Evolutionary conservation across 1,140 invertebrate species (phyloP).

Genomic region (Drosophila lowei): DNA sequence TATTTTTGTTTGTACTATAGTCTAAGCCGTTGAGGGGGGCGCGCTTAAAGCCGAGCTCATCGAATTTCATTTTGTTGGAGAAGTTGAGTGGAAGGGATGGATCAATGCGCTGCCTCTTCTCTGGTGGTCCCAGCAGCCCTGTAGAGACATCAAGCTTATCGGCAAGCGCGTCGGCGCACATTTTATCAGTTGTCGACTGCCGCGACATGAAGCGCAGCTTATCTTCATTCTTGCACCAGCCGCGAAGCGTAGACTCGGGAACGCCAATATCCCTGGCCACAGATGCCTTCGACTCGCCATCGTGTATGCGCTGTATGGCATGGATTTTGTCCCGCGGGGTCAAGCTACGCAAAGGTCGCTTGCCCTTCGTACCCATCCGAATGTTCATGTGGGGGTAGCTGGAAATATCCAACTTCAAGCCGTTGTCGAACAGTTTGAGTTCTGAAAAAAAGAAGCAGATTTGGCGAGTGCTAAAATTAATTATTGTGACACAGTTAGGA

Average conservation of each 20-base stretch:
- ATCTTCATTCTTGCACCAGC: slow-evolving; percentile 93
- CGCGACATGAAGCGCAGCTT: slow-evolving; percentile 89
- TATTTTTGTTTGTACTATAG: slow-evolving; percentile 73
- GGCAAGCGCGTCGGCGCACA: slow-evolving; percentile 65
- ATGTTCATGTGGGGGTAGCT: slow-evolving; percentile 82
- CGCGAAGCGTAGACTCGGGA: slow-evolving; percentile 91
- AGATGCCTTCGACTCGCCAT: slow-evolving; percentile 91
- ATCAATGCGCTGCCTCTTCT: slow-evolving; percentile 84
- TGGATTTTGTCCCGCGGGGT: slow-evolving; percentile 90
- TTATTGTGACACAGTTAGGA: slow-evolving; percentile 38
- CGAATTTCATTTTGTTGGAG: slow-evolving; percentile 81
- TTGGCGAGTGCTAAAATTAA: slow-evolving; percentile 26
- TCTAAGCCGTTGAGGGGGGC: slow-evolving; percentile 73
- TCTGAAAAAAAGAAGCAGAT: slow-evolving; percentile 58
- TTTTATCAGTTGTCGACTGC: slow-evolving; percentile 86
- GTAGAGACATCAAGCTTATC: slow-evolving; percentile 82
- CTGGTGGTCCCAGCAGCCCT: slow-evolving; percentile 84
- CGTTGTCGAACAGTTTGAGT: slow-evolving; percentile 82
- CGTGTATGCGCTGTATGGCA: slow-evolving; percentile 90
- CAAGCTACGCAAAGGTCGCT: slow-evolving; percentile 88
- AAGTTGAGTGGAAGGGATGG: slow-evolving; percentile 80
- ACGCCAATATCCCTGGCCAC: slow-evolving; percentile 92
- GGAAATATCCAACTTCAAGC: slow-evolving; percentile 83
- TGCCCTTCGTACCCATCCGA: slow-evolving; percentile 85
- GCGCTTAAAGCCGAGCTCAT: slow-evolving; percentile 74